Conservation (phyloP, 2,888 invertebrate species). For the Leistus spinibarbis region DNA sequence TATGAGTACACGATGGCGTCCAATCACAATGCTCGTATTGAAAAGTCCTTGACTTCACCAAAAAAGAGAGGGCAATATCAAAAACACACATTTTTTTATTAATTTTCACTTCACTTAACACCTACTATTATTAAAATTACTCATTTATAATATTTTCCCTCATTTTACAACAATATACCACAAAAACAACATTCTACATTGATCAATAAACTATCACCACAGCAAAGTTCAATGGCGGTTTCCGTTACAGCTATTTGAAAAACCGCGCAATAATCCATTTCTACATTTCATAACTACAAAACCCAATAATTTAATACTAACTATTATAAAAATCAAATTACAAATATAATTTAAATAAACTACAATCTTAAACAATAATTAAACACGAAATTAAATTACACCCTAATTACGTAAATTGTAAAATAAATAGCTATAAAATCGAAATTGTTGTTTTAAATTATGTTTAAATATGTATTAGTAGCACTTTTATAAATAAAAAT, state of each 20-base stretch:
- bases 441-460: too few species aligned
- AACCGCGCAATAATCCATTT: neutral
- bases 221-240: slow-evolving; percentile 19
- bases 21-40: slow-evolving; percentile 34
- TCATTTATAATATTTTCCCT: slow-evolving; percentile 1
- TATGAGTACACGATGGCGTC: slow-evolving; percentile 22
- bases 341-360: too few species aligned
- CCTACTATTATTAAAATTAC: slow-evolving; percentile 15
- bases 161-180: neutral
- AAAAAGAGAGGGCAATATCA: slow-evolving; percentile 34
- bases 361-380: too few species aligned
- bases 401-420: too few species aligned
- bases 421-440: too few species aligned
- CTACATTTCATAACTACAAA: neutral
- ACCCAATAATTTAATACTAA: too few species aligned
- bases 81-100: slow-evolving; percentile 26
- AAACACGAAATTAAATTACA: too few species aligned
- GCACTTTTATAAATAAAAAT: neutral
- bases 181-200: neutral
- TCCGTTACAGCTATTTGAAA: slow-evolving; percentile 32
- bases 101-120: slow-evolving; percentile 15
- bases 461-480: too few species aligned
- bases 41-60: slow-evolving; percentile 19
- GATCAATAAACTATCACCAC: neutral
- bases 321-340: too few species aligned